Conservation (phyloP, 2,113 vertebrate genomes). For the Mesitornis unicolor region DNA sequence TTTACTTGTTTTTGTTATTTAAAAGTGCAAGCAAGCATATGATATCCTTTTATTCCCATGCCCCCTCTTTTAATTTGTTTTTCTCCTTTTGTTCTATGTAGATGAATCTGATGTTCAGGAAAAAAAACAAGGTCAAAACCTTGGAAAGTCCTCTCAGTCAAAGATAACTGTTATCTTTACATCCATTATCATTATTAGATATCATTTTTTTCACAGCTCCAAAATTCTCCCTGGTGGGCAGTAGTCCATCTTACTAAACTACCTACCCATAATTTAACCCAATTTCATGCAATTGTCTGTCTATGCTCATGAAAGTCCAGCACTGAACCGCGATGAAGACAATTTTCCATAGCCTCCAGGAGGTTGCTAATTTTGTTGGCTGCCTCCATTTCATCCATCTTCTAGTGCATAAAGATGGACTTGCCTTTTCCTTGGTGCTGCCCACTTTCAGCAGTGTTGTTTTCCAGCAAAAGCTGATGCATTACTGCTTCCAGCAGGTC, state of each 20-base stretch:
- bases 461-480: neutral
- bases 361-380: conserved; percentile 21
- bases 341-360: neutral
- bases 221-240: conserved; percentile 54
- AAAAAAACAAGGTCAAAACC: neutral
- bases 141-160: conserved; percentile 14
- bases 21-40: neutral
- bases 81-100: neutral
- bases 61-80: neutral
- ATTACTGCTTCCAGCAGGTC: neutral
- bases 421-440: neutral
- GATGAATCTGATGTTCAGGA: neutral
- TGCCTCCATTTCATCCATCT: neutral
- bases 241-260: conserved; percentile 57
- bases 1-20: neutral
- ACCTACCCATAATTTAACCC: conserved; percentile 36
- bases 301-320: conserved; percentile 9
- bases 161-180: conserved; percentile 47
- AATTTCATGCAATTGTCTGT: conserved; percentile 40
- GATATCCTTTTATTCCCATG: too few species aligned
- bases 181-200: conserved; percentile 42
- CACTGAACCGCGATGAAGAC: neutral
- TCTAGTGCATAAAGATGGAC: neutral
- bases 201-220: conserved; percentile 46
- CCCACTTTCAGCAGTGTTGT: neutral